These are phyloP conservation scores for Alentia gelatinosa DNA, from an alignment of 2,888 invertebrate species.

Conservation along the genomic window DNA sequence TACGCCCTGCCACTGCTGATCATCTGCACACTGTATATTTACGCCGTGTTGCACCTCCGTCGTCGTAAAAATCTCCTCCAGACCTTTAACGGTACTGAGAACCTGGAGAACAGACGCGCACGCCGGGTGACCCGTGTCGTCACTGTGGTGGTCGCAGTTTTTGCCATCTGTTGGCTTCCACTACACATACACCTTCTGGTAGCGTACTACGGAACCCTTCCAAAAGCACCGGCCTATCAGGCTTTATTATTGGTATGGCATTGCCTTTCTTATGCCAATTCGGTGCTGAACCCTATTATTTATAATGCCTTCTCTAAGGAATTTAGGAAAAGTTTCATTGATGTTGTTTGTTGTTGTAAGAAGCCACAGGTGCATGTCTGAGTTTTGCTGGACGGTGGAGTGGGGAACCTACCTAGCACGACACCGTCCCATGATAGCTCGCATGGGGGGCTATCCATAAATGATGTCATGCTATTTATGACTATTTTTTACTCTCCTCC, in stretches of 20 bases:
- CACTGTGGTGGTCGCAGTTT: slow-evolving; percentile 30
- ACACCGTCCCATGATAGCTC: too few relatives aligned
- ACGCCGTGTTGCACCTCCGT: not conserved
- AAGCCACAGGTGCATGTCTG: slow-evolving; percentile 5
- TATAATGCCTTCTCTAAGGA: slow-evolving; percentile 53
- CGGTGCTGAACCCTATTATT: slow-evolving; percentile 56
- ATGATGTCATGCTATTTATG: too few relatives aligned
- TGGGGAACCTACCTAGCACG: too few relatives aligned
- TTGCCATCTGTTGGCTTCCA: slow-evolving; percentile 55
- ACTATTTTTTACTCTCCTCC: too few relatives aligned
- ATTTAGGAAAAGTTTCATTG: slow-evolving; percentile 46
- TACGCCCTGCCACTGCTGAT: slow-evolving; percentile 42
- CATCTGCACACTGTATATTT: slow-evolving; percentile 19
- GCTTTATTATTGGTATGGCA: slow-evolving; percentile 51
- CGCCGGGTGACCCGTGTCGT: slow-evolving; percentile 36
- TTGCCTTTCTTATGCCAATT: slow-evolving; percentile 28
- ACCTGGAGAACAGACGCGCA: not conserved
- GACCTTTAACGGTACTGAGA: not conserved
- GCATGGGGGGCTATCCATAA: too few relatives aligned
- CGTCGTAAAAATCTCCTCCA: not conserved
- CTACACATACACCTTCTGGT: slow-evolving; percentile 56
- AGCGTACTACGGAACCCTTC: slow-evolving; percentile 28
- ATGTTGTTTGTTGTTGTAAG: slow-evolving; percentile 7
- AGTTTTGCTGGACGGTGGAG: not conserved
- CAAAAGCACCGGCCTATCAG: not conserved